These are phyloP conservation scores for Eretmocerus hayati DNA, from an alignment of 2,888 invertebrate species.

Conservation along the genomic window DNA sequence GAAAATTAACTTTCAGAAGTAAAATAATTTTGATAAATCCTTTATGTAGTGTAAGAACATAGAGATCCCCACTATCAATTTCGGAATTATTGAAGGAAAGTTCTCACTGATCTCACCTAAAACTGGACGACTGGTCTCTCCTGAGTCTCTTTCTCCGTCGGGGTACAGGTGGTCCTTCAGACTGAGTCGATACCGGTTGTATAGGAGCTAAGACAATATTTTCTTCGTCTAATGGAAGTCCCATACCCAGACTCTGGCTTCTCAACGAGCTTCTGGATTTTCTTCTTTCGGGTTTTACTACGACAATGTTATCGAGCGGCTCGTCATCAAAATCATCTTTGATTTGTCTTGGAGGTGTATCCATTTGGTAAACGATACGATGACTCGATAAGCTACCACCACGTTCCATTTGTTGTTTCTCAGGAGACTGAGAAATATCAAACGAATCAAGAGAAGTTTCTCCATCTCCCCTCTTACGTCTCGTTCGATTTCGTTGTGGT, in stretches of 20 bases:
- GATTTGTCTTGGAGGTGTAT: slow-evolving; percentile 19
- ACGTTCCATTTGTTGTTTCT: slow-evolving; percentile 39
- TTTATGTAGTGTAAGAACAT: no score
- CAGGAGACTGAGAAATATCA: slow-evolving; percentile 37
- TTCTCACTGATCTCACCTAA: slow-evolving; percentile 6
- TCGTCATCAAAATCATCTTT: slow-evolving; percentile 24
- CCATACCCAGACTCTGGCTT: slow-evolving; percentile 36
- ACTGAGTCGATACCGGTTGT: slow-evolving; percentile 11
- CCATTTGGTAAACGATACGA: slow-evolving; percentile 38
- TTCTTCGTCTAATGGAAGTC: slow-evolving; percentile 20
- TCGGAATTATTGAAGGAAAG: neutral
- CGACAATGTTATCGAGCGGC: slow-evolving; percentile 38
- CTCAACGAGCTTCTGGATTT: slow-evolving; percentile 38
- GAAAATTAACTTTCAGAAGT: no score
- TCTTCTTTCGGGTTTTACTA: slow-evolving; percentile 40
- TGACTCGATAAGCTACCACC: slow-evolving; percentile 30
- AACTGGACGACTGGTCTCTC: slow-evolving; percentile 16
- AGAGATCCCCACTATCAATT: no score
- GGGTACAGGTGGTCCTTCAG: slow-evolving; percentile 30
- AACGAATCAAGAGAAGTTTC: slow-evolving; percentile 30
- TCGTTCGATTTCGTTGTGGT: slow-evolving; percentile 33
- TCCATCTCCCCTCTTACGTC: slow-evolving; percentile 35
- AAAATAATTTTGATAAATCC: no score
- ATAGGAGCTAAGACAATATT: slow-evolving; percentile 24
- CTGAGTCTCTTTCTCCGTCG: slow-evolving; percentile 31